A percentile compares a stretch with the other conserved stretches of the same genome.
These are phyloP conservation scores for Adelosebastes latens DNA, from an alignment of 2,797 vertebrate species.

Conservation along the genomic window DNA sequence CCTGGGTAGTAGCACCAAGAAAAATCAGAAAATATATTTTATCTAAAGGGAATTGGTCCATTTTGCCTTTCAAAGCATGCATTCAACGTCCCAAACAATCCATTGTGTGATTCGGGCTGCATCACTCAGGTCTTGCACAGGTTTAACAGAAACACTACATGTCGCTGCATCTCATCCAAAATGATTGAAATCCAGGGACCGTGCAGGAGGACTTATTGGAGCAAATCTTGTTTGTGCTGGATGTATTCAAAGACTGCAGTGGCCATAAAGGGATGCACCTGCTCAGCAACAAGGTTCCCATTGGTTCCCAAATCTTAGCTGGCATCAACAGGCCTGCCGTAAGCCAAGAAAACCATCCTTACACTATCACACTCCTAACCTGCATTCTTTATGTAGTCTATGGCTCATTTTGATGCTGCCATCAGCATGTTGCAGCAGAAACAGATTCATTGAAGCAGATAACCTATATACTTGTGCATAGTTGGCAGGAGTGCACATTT, in stretches of 20 bases:
- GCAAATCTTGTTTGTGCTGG: slow-evolving; percentile 3
- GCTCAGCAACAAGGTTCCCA: neutral
- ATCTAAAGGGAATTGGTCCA: neutral
- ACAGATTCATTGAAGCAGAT: slow-evolving; percentile 10
- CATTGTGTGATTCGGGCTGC: neutral
- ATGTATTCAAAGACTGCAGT: neutral
- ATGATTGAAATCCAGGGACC: neutral
- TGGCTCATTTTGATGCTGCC: slow-evolving; percentile 3
- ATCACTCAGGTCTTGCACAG: neutral
- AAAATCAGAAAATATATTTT: neutral
- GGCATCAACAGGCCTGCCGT: slow-evolving; percentile 2
- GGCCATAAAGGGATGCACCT: slow-evolving; percentile 10
- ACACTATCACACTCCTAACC: slow-evolving; percentile 7
- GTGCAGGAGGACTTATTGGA: neutral
- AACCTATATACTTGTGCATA: slow-evolving; percentile 13
- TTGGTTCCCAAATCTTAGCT: neutral
- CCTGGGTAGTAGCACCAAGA: neutral
- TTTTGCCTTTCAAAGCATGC: neutral
- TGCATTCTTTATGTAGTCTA: slow-evolving; percentile 32
- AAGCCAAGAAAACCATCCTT: slow-evolving; percentile 5
- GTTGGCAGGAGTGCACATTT: slow-evolving; percentile 2
- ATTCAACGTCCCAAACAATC: neutral
- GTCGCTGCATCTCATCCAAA: neutral
- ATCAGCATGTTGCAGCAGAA: slow-evolving; percentile 19
- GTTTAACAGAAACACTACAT: neutral